Base-by-base conservation (phyloP, 92 coral and sea anemone species). In the Phenganax marumi region DNA sequence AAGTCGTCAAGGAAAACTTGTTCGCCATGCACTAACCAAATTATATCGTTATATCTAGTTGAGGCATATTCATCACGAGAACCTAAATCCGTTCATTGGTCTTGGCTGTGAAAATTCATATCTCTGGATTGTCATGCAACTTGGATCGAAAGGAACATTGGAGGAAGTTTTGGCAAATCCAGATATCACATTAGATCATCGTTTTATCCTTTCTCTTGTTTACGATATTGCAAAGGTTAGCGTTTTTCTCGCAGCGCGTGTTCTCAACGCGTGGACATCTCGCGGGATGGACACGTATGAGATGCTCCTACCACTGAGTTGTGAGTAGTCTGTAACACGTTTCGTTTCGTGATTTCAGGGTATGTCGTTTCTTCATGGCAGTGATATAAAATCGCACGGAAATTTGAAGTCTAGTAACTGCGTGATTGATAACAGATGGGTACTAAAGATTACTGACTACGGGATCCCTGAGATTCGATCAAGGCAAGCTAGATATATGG, bases 341-440 rank as follows among this genome's bases (percentile, higher is more conserved):
- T 58, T 23, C 16, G 21, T 14, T 58, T 58, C 65, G 7, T 17
- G 23, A 14, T 19, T 22, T 49, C 25, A 93, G 97, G 97, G 97
- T 16, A 91, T 93, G 97, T 91, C 91, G 71, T 94, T 89, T 10
- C 89, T 93, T 5, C 97, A 93, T 70, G 91, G 84, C 66, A 91
- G 93, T 49, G 93, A 91, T 25, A 92, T 93, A 9, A 91, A 90
- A 84, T 91, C 92, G 8, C 97, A 93, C 39, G 97, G 97, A 43
- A 92, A 94, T 50, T 88, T 93, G 85, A 93, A 91, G 89, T 93
- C 97, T 70, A 91, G 93, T 17, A 93, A 93, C 90, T 93, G 97
- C 63, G 84, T 93, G 58, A 88, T 93, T 62, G 97, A 93, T 84
- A 91, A 94, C 22, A 90, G 97, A 57, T 93, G 97, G 97, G 97